Percentiles rank a stretch among this genome's conserved stretches.
These are phyloP conservation scores for Zootermopsis nevadensis DNA, from an alignment of 2,888 invertebrate genomes.

Conservation along the genomic window DNA sequence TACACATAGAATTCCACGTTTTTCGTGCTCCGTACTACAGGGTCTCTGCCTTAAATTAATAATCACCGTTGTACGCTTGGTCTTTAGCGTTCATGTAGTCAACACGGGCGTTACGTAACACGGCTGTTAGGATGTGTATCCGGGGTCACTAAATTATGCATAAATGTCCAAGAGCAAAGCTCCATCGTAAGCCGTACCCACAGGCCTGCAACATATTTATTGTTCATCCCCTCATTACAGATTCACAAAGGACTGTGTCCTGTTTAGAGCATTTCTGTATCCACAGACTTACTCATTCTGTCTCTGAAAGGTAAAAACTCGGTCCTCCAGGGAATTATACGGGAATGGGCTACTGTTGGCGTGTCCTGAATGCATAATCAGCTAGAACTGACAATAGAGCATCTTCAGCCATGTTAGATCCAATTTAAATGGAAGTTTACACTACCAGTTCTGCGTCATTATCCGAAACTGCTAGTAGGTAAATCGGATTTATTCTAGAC, in stretches of 20 bases:
- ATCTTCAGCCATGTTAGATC: background rate
- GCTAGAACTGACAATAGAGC: background rate
- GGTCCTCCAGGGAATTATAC: conserved; percentile 3
- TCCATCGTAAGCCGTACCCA: conserved; percentile 20
- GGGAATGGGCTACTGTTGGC: background rate
- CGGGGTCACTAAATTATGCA: conserved; percentile 4
- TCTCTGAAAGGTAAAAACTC: background rate
- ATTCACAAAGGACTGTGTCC: conserved; percentile 34
- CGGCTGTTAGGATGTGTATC: background rate
- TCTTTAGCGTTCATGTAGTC: background rate
- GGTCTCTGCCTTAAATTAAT: background rate
- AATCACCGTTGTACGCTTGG: background rate
- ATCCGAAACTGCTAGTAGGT: too few species aligned
- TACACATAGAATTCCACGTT: too few species aligned
- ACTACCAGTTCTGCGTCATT: too few species aligned
- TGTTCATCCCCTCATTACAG: conserved; percentile 36
- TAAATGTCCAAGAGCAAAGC: conserved; percentile 2
- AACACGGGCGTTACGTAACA: background rate
- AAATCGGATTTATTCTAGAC: too few species aligned
- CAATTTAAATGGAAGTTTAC: background rate
- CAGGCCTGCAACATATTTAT: conserved; percentile 32
- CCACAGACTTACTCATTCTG: background rate
- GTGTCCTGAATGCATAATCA: conserved; percentile 19
- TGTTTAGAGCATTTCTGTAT: background rate
- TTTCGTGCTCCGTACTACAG: too few species aligned